Percentiles rank a stretch among this genome's conserved stretches.
Conservation (phyloP, 2,888 invertebrate genomes). For the Alitta virens region DNA sequence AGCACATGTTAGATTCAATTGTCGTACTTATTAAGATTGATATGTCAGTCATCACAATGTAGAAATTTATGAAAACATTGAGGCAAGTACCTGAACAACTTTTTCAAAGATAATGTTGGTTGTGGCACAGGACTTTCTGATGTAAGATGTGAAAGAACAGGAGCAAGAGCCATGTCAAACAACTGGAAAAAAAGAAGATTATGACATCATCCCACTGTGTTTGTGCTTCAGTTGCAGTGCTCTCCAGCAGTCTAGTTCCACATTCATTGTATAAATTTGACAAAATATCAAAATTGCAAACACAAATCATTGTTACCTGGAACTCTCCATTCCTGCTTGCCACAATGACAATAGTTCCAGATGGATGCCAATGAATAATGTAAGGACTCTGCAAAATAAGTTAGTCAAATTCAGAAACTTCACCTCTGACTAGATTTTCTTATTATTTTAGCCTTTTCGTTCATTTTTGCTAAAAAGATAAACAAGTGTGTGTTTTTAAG, state of each 20-base stretch:
- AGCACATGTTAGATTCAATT: no score
- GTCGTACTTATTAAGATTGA: no score
- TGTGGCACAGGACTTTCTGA: conserved; percentile 63
- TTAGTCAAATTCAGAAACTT: no score
- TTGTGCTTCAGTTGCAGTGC: no score
- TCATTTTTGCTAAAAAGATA: no score
- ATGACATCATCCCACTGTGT: no score
- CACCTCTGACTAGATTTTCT: no score
- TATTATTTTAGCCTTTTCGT: no score
- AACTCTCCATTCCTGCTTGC: conserved; percentile 72
- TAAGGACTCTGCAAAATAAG: conserved; percentile 63
- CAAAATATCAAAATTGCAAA: not conserved
- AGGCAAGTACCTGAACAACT: conserved; percentile 17
- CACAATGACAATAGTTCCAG: conserved; percentile 68
- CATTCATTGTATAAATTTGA: not conserved
- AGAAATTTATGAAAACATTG: not conserved
- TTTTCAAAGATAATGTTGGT: conserved; percentile 58
- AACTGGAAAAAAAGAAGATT: conserved; percentile 63
- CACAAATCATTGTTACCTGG: conserved; percentile 58
- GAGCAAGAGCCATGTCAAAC: conserved; percentile 71
- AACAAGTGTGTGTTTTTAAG: no score
- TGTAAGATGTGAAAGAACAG: conserved; percentile 67
- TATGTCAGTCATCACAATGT: no score
- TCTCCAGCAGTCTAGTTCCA: no score
- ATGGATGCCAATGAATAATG: conserved; percentile 71